Percentiles rank a stretch among this genome's conserved stretches.
Conservation (phyloP, 2,888 invertebrate species). For the Lasioglossum oenotherae region DNA sequence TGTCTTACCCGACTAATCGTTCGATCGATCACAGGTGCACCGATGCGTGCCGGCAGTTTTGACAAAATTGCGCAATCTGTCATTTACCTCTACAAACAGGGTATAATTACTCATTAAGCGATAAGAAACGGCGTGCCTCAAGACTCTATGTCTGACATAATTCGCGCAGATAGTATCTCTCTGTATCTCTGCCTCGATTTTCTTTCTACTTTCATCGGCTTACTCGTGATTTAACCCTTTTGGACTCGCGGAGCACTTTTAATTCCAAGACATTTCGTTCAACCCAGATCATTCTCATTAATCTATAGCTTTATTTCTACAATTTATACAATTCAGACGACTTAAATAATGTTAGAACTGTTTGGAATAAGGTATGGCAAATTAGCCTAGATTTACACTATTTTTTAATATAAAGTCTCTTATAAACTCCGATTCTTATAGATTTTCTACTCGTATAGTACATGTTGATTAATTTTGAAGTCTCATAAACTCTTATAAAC, state of each 20-base stretch:
- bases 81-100: constrained; percentile 47
- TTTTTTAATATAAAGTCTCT: background rate
- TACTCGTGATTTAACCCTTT: background rate
- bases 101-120: constrained; percentile 22
- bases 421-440: background rate
- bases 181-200: too few relatives aligned
- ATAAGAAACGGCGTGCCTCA: background rate
- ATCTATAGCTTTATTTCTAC: too few relatives aligned
- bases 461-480: too few relatives aligned
- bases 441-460: too few relatives aligned
- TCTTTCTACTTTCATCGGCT: background rate
- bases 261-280: too few relatives aligned
- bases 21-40: constrained; percentile 39
- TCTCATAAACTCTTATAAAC: background rate
- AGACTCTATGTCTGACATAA: background rate
- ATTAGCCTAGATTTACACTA: background rate
- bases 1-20: constrained; percentile 56
- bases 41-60: constrained; percentile 54
- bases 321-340: too few relatives aligned
- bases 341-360: too few relatives aligned
- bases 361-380: background rate
- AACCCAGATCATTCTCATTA: too few relatives aligned
- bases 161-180: background rate
- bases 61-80: constrained; percentile 45
- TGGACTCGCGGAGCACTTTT: too few relatives aligned